A percentile compares a stretch with the other conserved stretches of the same genome.
phyloP scores from a whole-genome alignment of 2,888 invertebrate species.

The Loripinus fragilis region DNA sequence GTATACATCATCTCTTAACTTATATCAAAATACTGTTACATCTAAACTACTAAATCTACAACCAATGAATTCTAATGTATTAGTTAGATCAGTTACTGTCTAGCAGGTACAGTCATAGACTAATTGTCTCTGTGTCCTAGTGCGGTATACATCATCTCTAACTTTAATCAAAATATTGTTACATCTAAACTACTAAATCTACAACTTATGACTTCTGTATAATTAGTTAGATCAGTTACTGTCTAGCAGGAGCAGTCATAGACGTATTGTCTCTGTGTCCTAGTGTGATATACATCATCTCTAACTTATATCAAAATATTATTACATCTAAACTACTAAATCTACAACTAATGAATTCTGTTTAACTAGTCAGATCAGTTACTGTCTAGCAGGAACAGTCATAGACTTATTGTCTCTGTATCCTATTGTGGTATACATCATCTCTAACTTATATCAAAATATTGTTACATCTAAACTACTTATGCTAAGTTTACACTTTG shows the following conservation, averaged over 20 bases:
- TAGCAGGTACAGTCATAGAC: conserved; percentile 31
- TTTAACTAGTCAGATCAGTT: no score
- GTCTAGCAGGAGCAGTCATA: conserved; percentile 34
- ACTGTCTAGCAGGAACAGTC: no score
- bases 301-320: conserved; percentile 20
- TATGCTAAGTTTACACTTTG: no score
- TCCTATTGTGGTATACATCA: no score
- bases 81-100: conserved; percentile 34
- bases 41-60: neutral
- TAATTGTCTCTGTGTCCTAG: conserved; percentile 21
- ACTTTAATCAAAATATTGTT: neutral
- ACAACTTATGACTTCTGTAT: no score
- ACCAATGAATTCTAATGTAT: no score
- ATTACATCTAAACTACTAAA: no score
- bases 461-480: no score
- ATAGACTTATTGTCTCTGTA: no score
- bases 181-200: neutral
- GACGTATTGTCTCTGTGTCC: conserved; percentile 42
- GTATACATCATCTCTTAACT: conserved; percentile 3
- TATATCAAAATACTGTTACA: neutral
- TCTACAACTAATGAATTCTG: no score
- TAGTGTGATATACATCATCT: conserved; percentile 38
- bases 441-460: no score
- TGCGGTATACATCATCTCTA: conserved; percentile 24
- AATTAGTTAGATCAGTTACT: conserved; percentile 35